Conservation (phyloP, 2,888 invertebrate species). For the Meteorus cinctellus region DNA sequence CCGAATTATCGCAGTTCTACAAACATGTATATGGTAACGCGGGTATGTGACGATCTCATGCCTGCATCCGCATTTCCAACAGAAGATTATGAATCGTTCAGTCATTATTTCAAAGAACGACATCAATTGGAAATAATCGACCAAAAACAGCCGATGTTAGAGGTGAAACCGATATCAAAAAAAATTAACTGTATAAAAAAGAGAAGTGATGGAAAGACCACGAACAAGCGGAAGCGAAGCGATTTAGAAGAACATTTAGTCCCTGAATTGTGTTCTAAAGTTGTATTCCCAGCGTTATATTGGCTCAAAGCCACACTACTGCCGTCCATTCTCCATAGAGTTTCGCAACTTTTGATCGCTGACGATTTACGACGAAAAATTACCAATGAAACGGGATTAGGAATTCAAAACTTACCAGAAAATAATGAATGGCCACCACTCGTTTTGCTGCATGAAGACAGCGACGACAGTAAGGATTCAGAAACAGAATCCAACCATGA, state of each 20-base stretch:
- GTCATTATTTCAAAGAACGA: constrained; percentile 84
- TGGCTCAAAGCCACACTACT: constrained; percentile 91
- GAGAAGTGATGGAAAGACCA: constrained; percentile 63
- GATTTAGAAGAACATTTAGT: constrained; percentile 81
- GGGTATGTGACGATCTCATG: constrained; percentile 79
- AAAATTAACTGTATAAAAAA: constrained; percentile 75
- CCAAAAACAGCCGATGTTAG: constrained; percentile 83
- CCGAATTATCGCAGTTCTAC: constrained; percentile 84
- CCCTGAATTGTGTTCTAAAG: constrained; percentile 89
- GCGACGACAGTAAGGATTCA: constrained; percentile 14
- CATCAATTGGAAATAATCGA: constrained; percentile 82
- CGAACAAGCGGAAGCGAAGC: constrained; percentile 71
- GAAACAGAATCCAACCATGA: not conserved
- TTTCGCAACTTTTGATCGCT: constrained; percentile 81
- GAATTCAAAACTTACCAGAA: constrained; percentile 58
- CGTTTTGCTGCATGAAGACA: constrained; percentile 42
- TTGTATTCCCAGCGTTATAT: constrained; percentile 82
- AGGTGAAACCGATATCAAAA: constrained; percentile 82
- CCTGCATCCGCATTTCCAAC: constrained; percentile 82
- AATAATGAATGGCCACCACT: constrained; percentile 65
- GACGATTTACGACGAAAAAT: constrained; percentile 81
- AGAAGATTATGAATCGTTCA: constrained; percentile 78
- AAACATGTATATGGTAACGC: constrained; percentile 80
- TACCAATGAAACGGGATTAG: constrained; percentile 73
- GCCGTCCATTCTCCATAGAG: constrained; percentile 89